Evolutionary conservation across 2,113 vertebrate genomes (phyloP), one percentile per base, ranked within the genome.

Genomic region (Indicator maculatus): DNA sequence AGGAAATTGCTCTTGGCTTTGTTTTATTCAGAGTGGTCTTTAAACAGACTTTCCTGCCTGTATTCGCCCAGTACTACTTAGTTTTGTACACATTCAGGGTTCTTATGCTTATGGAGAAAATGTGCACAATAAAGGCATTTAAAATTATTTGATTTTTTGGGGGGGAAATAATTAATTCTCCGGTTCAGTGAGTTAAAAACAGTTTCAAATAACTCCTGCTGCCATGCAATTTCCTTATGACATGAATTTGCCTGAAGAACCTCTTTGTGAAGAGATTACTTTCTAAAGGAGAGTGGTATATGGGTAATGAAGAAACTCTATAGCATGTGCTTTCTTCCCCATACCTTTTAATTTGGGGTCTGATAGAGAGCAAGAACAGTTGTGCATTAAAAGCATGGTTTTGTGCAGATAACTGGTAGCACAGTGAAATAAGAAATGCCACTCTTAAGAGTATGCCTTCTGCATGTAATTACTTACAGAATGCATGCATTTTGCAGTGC

Each of bases 401-500:
- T 80, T 88, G 55, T 52, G 38, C 44, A 58, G 59, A 9, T 88
- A 85, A 50, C 55, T 91, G 67, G 12, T 18, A 19, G 36, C 74
- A 74, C 45, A 27, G 28, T 78, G 47, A 70, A 75, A 44, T 36
- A 26, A 88, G 30, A 41, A 44, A 14, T 33, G 19, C 38, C 9
- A 2, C 58, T 83, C 20, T 63, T 52, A 28, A 24, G 7, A 15
- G 26, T 36, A 2, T 61, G 44, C 50, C 26, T 73, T 91, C 23
- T 88, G 71, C 28, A 8, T 44, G 5, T 61, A 10, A 18, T 26
- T 66, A 18, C 59, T 67, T 72, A 5, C 27, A 1, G 3, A 69
- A 33, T 2, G 0, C 47, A 17, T 31, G 69, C n/a, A 33, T 50
- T n/a, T 84, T 6, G 0, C 2, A 16, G 38, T 82, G 71, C n/a